Evolutionary conservation across 2,888 invertebrate genomes (phyloP).

Genomic region (Cantharis rufa): DNA sequence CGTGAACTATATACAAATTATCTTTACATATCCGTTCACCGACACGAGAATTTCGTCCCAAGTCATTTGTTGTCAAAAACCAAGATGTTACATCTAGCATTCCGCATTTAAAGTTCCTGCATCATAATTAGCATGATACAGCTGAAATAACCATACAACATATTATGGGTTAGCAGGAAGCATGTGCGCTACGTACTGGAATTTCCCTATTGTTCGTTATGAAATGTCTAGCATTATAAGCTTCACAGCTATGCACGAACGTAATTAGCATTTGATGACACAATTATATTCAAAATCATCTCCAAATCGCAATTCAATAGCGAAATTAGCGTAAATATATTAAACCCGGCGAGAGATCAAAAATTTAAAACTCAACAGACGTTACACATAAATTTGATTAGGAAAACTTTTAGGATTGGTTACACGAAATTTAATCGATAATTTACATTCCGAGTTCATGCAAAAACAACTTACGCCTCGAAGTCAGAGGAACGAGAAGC

Average conservation of each 20-base stretch:
- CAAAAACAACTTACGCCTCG: not conserved
- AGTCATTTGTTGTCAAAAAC: not conserved
- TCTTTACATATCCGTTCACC: not conserved
- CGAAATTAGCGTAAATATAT: not conserved
- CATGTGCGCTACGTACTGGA: not conserved
- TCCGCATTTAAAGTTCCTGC: not conserved
- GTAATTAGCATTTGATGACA: not conserved
- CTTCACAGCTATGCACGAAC: not conserved
- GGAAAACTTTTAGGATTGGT: constrained; percentile 11
- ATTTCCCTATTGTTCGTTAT: not conserved
- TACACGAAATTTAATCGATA: constrained; percentile 13
- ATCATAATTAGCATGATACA: not conserved
- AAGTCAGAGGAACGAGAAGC: not conserved
- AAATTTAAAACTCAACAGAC: constrained; percentile 18
- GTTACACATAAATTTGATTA: constrained; percentile 26
- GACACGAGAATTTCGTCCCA: not conserved
- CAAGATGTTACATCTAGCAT: not conserved
- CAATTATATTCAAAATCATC: not conserved
- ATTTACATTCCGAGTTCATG: not conserved
- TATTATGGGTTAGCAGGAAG: not conserved
- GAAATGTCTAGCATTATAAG: not conserved
- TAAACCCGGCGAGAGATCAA: constrained; percentile 16
- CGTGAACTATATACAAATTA: not conserved
- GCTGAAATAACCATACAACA: not conserved
- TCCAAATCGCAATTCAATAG: not conserved